Conservation (phyloP, 2,113 vertebrate genomes). For the Caracal caracal region DNA sequence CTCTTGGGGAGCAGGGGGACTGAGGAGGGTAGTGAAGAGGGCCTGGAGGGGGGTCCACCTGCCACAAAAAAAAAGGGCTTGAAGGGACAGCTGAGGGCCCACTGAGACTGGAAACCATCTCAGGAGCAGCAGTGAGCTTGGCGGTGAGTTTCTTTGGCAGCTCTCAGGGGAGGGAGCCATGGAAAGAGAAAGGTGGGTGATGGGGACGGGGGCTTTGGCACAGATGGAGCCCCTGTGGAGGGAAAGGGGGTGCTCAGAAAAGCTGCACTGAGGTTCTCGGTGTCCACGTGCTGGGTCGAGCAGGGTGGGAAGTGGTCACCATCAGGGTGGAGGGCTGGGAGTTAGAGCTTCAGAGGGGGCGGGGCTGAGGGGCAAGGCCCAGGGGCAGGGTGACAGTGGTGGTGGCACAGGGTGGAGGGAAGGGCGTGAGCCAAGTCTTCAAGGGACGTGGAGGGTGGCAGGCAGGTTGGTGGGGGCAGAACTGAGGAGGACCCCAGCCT, state of each 20-base stretch:
- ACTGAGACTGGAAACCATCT: neutral
- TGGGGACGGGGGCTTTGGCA: neutral
- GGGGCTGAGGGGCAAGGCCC: neutral
- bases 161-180: neutral
- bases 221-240: neutral
- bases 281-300: neutral
- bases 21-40: neutral
- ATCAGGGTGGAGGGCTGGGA: neutral
- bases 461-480: accelerated
- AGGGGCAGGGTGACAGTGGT: too few relatives aligned
- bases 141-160: neutral
- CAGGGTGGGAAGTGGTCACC: neutral
- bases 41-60: neutral
- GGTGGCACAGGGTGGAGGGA: neutral
- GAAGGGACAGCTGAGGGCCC: neutral
- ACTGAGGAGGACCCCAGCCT: neutral
- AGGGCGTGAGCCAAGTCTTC: neutral
- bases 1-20: neutral
- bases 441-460: neutral
- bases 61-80: neutral
- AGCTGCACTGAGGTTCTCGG: neutral
- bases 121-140: neutral
- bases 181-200: neutral
- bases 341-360: neutral
- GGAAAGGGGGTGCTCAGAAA: neutral